Percentiles rank a stretch among this genome's conserved stretches.
Conservation (phyloP, 2,113 vertebrate genomes). For the Myotis brandtii region DNA sequence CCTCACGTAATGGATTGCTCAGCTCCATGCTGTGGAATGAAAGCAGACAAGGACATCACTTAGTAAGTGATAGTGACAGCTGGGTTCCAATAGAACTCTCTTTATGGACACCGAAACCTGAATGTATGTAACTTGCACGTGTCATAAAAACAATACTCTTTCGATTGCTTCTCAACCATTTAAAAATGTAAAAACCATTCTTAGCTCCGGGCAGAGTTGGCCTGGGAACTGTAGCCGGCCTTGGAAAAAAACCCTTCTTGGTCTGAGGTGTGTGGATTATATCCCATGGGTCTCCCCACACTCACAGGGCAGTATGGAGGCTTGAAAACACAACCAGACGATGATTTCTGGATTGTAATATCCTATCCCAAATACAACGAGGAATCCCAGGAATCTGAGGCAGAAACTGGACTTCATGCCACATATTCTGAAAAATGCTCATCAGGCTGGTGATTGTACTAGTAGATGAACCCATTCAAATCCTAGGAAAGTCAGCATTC, state of each 20-base stretch:
- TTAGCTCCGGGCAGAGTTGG: background rate
- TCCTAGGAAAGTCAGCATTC: background rate
- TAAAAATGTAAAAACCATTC: background rate
- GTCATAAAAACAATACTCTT: background rate
- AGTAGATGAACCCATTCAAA: background rate
- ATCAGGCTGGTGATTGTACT: background rate
- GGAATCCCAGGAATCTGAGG: background rate
- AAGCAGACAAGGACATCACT: background rate
- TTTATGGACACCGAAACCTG: background rate
- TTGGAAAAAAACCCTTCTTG: background rate
- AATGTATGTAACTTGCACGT: background rate
- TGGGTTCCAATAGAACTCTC: background rate
- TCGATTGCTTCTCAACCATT: background rate
- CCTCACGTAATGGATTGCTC: background rate
- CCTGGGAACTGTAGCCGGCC: fast-evolving
- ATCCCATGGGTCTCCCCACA: fast-evolving
- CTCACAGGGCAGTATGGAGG: background rate
- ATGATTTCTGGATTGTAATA: background rate
- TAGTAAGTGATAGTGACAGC: background rate
- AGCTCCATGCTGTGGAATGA: fast-evolving
- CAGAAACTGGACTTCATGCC: background rate
- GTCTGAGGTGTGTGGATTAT: background rate
- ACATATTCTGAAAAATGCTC: background rate
- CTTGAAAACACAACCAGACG: background rate
- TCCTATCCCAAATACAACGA: background rate